phyloP scores from a whole-genome alignment of 2,888 invertebrate genomes.

The Eubasilissa splendida region DNA sequence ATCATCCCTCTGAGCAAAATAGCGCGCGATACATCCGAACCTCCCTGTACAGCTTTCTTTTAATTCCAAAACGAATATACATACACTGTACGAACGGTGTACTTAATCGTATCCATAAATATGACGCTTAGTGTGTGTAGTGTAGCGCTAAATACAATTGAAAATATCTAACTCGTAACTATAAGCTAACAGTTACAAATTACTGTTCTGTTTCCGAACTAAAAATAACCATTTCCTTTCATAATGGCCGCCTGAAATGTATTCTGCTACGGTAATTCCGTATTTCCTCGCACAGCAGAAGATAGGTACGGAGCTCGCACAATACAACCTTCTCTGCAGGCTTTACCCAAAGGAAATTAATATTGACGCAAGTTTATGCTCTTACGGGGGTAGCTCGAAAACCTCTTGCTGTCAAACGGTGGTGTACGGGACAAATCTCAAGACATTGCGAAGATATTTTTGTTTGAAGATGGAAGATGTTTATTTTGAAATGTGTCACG shows the following conservation, averaged over 20 bases:
- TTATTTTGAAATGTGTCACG: too few species aligned
- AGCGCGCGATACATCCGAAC: too few species aligned
- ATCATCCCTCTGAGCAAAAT: too few species aligned
- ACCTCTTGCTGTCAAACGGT: neutral
- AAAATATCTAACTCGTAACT: too few species aligned
- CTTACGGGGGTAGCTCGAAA: slow-evolving; percentile 2
- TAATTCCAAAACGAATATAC: too few species aligned
- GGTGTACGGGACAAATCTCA: neutral
- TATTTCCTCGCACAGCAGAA: neutral
- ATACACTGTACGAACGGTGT: too few species aligned
- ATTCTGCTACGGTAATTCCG: neutral
- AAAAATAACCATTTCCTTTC: neutral
- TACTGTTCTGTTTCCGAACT: neutral
- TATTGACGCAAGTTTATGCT: slow-evolving; percentile 53
- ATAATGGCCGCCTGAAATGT: neutral
- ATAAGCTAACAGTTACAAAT: neutral
- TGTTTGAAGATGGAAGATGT: too few species aligned
- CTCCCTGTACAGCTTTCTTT: too few species aligned
- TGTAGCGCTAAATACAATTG: too few species aligned
- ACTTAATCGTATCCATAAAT: too few species aligned
- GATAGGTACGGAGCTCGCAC: slow-evolving; percentile 1
- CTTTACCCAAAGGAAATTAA: slow-evolving; percentile 56
- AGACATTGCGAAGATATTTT: neutral
- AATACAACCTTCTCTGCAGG: slow-evolving; percentile 36
- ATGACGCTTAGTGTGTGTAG: too few species aligned